These are phyloP conservation scores for Dasyornis broadbenti DNA, from an alignment of 2,113 vertebrate species.

Conservation along the genomic window DNA sequence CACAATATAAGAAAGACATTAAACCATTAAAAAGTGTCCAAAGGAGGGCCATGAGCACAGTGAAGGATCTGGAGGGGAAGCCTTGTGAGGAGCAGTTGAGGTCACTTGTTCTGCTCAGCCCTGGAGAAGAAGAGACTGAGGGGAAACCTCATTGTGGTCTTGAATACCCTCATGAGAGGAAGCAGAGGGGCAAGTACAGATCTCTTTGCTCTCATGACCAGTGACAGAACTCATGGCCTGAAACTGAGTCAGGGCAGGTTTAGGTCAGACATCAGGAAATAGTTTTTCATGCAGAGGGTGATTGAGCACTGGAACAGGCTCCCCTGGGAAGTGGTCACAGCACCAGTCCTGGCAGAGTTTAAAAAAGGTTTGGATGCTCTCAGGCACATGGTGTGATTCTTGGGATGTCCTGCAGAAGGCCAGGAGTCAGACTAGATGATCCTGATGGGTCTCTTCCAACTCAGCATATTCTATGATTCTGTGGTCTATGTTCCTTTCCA, in stretches of 20 bases:
- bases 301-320: background rate
- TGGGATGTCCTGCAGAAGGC: background rate
- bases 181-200: accelerated
- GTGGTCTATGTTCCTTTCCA: background rate
- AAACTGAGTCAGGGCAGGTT: background rate
- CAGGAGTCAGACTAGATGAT: background rate
- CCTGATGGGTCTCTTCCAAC: background rate
- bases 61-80: background rate
- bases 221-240: background rate
- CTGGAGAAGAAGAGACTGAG: background rate
- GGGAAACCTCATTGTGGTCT: background rate
- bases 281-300: background rate
- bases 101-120: background rate
- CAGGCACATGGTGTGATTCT: background rate
- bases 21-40: accelerated
- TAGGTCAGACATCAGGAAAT: background rate
- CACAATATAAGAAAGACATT: background rate
- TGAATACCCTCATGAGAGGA: background rate
- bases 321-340: background rate
- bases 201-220: background rate
- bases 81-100: background rate
- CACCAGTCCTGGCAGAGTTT: background rate
- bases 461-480: background rate
- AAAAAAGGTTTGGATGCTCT: background rate
- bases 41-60: background rate